Percentiles rank a stretch among this genome's conserved stretches.
phyloP scores from a whole-genome alignment of 2,797 vertebrate species.

The Todus mexicanus region DNA sequence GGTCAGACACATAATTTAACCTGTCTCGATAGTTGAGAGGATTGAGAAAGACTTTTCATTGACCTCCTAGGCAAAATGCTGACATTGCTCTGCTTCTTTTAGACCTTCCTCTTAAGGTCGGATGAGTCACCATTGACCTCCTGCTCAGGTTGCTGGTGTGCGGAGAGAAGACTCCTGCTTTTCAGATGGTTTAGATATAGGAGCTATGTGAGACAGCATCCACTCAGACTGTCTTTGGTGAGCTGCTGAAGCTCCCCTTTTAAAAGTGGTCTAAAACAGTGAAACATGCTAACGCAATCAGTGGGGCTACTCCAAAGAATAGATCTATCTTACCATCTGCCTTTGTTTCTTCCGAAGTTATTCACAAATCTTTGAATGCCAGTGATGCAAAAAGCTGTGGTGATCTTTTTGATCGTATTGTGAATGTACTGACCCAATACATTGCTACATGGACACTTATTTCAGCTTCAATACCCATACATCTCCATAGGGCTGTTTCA shows the following conservation, averaged over 20 bases:
- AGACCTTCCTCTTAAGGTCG: not conserved
- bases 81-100: not conserved
- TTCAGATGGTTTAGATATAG: not conserved
- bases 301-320: not conserved
- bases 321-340: not conserved
- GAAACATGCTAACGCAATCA: not conserved
- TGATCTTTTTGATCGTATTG: not conserved
- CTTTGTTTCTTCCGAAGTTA: not conserved
- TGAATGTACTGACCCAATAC: not conserved
- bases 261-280: not conserved
- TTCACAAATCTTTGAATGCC: not conserved
- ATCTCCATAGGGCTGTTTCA: not conserved
- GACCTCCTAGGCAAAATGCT: not conserved
- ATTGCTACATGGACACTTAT: not conserved
- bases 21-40: not conserved
- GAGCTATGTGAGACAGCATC: not conserved
- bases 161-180: not conserved
- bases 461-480: not conserved
- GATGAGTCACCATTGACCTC: not conserved
- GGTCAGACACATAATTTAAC: not conserved
- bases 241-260: not conserved
- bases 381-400: not conserved
- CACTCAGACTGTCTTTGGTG: not conserved
- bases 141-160: accelerated
- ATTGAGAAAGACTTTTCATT: not conserved